phyloP scores from a whole-genome alignment of 1,140 invertebrate species.

The silkworm (Bombyx mori) region ASM3026992v2 NC_085115.1:9847501-9848000 shows the following conservation, averaged over 20 bases:
- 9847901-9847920: constrained; percentile 93
- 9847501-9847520: constrained; percentile 90
- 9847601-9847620: constrained; percentile 3
- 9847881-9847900: constrained; percentile 96
- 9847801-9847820: constrained; percentile 92
- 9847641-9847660: constrained; percentile 86
- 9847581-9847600: constrained; percentile 1
- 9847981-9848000: constrained; percentile 96
- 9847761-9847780: constrained; percentile 93
- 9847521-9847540: constrained; percentile 91
- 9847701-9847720: constrained; percentile 95
- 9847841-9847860: constrained; percentile 95
- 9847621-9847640: not conserved
- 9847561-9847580: constrained; percentile 82
- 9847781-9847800: constrained; percentile 91
- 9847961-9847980: constrained; percentile 90
- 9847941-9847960: constrained; percentile 93
- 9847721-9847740: constrained; percentile 96
- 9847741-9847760: constrained; percentile 96
- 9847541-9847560: constrained; percentile 96
- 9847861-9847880: constrained; percentile 96
- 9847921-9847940: constrained; percentile 96
- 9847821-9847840: constrained; percentile 93
- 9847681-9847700: constrained; percentile 82
- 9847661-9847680: constrained; percentile 95